Evolutionary conservation across 2,797 vertebrate genomes (phyloP).

Genomic region (Craterocephalus amniculus): DNA sequence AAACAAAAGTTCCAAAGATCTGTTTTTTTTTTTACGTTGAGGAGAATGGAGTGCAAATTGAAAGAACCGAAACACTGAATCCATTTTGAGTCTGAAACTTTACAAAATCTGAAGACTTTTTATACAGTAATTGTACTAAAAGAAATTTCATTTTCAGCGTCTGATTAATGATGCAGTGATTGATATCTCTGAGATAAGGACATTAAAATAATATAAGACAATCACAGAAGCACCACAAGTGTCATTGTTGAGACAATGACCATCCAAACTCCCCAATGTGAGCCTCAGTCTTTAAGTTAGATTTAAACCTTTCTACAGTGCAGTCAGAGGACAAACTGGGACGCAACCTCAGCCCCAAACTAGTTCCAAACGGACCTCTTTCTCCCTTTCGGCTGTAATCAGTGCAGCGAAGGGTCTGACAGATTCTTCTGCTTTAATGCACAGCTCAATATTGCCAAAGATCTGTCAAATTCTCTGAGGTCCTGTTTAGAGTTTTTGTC

Average conservation of each 20-base stretch:
- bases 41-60: background rate
- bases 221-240: conserved; percentile 47
- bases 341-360: conserved; percentile 54
- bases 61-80: background rate
- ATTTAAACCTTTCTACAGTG: conserved; percentile 24
- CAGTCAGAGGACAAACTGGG: conserved; percentile 65
- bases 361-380: conserved; percentile 46
- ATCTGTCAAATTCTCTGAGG: conserved; percentile 65
- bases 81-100: background rate
- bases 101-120: background rate
- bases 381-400: conserved; percentile 61
- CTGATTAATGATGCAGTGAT: background rate
- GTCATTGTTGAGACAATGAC: conserved; percentile 24
- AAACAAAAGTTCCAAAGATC: background rate
- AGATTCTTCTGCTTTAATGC: conserved; percentile 58
- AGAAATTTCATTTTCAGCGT: background rate
- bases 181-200: conserved; percentile 4
- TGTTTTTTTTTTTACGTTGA: background rate
- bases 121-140: background rate
- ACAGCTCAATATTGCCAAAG: conserved; percentile 61
- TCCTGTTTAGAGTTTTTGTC: conserved; percentile 76
- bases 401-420: conserved; percentile 56
- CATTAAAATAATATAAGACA: background rate
- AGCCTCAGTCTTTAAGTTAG: conserved; percentile 6
- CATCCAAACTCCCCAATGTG: conserved; percentile 17